Evolutionary conservation across 2,797 vertebrate genomes (phyloP).

Genomic region (Hoplostethus atlanticus): DNA sequence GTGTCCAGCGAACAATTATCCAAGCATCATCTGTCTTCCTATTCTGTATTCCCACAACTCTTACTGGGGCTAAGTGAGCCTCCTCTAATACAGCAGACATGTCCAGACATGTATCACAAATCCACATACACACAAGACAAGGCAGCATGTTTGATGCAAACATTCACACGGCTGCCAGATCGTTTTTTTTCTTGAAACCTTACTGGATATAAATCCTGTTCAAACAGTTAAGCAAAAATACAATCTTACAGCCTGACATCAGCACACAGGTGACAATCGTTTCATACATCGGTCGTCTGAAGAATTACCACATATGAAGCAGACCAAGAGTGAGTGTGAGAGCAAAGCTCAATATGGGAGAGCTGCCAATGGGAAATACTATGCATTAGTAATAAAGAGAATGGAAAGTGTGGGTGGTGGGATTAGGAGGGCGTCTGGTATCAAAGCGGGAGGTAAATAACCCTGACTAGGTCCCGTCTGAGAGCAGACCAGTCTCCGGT

Average conservation of each 20-base stretch:
- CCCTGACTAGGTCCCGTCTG: conserved; percentile 57
- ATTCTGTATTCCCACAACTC: conserved; percentile 44
- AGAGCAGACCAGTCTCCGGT: conserved; percentile 65
- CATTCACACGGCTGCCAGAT: background rate
- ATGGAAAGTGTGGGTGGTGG: conserved; percentile 48
- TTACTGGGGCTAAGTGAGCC: conserved; percentile 22
- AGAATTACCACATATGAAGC: conserved; percentile 4
- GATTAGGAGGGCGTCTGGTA: conserved; percentile 59
- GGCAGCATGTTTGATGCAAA: conserved; percentile 30
- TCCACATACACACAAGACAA: conserved; percentile 27
- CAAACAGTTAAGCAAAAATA: too few relatives aligned
- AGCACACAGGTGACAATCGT: too few relatives aligned
- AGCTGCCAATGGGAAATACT: conserved; percentile 27
- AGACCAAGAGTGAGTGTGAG: background rate
- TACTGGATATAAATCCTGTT: background rate
- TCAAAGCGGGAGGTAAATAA: conserved; percentile 66
- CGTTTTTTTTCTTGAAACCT: conserved; percentile 2
- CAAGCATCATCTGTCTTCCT: conserved; percentile 32
- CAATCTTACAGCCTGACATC: too few relatives aligned
- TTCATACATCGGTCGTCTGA: background rate
- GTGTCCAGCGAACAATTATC: conserved; percentile 45
- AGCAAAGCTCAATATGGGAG: conserved; percentile 39
- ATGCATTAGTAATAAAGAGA: conserved; percentile 46
- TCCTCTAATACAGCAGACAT: conserved; percentile 68
- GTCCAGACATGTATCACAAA: conserved; percentile 76